phyloP scores from a whole-genome alignment of 2,888 invertebrate species.

The Cryptus armator region DNA sequence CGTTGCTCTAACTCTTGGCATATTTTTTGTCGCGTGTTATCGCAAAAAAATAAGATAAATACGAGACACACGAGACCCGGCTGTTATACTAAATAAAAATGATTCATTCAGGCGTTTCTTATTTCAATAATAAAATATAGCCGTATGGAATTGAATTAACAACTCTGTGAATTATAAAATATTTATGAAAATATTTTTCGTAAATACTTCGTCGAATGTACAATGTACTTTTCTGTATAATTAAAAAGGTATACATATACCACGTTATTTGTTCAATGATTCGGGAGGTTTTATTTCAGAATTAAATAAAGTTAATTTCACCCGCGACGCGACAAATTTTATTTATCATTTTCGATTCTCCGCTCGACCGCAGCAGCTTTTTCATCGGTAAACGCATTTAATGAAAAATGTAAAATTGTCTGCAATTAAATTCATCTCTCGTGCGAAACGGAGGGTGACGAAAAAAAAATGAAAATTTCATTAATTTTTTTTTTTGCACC shows the following conservation, averaged over 20 bases:
- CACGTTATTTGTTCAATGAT: not conserved
- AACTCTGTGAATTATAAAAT: no score
- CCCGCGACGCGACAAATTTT: not conserved
- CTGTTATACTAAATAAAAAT: no score
- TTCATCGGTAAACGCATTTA: not conserved
- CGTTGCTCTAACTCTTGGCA: not conserved
- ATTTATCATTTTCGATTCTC: not conserved
- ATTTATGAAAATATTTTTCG: no score
- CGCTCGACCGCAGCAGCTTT: not conserved
- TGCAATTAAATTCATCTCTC: constrained; percentile 11
- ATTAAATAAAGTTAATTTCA: not conserved
- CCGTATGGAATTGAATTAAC: no score
- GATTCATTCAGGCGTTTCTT: no score
- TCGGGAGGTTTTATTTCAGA: not conserved
- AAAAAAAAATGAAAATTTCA: no score
- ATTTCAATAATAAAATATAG: no score
- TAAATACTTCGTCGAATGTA: not conserved
- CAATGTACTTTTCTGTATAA: not conserved
- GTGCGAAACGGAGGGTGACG: no score
- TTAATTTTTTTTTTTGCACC: constrained; percentile 20
- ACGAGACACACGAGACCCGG: not conserved
- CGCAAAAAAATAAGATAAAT: not conserved
- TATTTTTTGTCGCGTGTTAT: not conserved
- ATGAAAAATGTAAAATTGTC: not conserved
- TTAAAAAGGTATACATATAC: not conserved